Evolutionary conservation across 1,140 invertebrate genomes (phyloP).

Genomic region (Pachypsylla venusta): DNA sequence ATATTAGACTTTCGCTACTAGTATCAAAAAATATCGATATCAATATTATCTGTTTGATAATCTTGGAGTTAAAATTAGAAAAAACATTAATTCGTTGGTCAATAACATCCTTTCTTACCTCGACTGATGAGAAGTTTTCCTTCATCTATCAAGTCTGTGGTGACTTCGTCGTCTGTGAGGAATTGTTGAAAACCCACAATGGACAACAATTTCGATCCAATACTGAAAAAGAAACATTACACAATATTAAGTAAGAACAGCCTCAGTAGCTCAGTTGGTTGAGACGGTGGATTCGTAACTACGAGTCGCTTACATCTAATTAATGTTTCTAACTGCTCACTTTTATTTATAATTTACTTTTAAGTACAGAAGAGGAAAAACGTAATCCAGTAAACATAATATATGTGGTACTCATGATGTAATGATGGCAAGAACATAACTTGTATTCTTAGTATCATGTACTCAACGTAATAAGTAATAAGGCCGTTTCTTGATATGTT

Average conservation of each 20-base stretch:
- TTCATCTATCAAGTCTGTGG: constrained; percentile 82
- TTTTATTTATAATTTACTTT: too few relatives aligned
- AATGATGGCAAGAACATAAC: too few relatives aligned
- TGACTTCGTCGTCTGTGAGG: constrained; percentile 82
- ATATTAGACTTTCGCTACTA: too few relatives aligned
- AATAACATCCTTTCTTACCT: constrained; percentile 36
- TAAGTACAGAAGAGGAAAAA: too few relatives aligned
- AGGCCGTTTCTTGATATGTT: too few relatives aligned
- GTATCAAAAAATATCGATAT: constrained; percentile 7
- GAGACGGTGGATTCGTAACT: too few relatives aligned
- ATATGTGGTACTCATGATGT: too few relatives aligned
- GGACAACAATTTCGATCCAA: constrained; percentile 77
- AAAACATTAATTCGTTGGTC: background rate
- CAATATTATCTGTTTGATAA: background rate
- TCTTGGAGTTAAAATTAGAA: constrained; percentile 8
- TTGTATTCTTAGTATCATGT: too few relatives aligned
- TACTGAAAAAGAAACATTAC: constrained; percentile 44
- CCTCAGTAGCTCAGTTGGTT: background rate
- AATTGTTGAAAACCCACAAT: constrained; percentile 92
- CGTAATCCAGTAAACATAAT: too few relatives aligned
- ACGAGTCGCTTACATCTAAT: too few relatives aligned
- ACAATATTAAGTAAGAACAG: background rate
- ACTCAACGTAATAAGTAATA: too few relatives aligned
- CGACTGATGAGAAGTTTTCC: constrained; percentile 76
- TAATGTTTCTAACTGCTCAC: too few relatives aligned